Evolutionary conservation across 2,888 invertebrate species (phyloP), one percentile per base, ranked within the genome.

Genomic region (Athripsodes cinereus): DNA sequence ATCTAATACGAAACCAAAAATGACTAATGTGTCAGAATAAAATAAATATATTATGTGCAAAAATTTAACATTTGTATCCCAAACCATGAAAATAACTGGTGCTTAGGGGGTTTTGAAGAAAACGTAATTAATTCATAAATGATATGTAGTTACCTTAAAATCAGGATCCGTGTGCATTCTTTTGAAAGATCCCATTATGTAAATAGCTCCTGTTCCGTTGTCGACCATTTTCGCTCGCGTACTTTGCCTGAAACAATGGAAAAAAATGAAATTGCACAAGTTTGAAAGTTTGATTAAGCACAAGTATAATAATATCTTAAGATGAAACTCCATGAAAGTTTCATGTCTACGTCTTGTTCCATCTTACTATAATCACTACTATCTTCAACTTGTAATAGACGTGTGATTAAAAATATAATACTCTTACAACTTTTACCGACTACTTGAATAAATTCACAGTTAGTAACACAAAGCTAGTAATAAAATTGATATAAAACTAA

Each of bases 151-250:
- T 71, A 85, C 86, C 82, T 89, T 89, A 72, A 90, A 90, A 74
- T 90, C 89, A 31, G 86, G 84, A 70, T 88, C 87, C 22, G 80
- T 78, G 31, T 82, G 79, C 69, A 83, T 81, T 69, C 85, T 81
- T 68, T 88, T 87, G 72, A 89, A 89, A 31, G 86, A 86, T 61
- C 92, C 92, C 55, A 89, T 84, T 67, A 92, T 87, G 74, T 88
- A 84, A 60, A 91, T 82, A n/a, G 87, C 86, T 18, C 89, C 90
- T 64, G 81, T 82, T 52, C 89, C 90, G 66, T 86, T 86, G 69
- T 88, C 87, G 58, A 88, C 81, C 86, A 92, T 88, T 70, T 87
- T 85, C 1, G 88, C 92, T 66, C 86, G 86, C 40, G 90, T 88
- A 66, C 85, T 86, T 68, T 84, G 83, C 69, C 86, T 86, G 76